phyloP scores from a whole-genome alignment of 2,797 vertebrate genomes.

The Eulemur rubriventer region DNA sequence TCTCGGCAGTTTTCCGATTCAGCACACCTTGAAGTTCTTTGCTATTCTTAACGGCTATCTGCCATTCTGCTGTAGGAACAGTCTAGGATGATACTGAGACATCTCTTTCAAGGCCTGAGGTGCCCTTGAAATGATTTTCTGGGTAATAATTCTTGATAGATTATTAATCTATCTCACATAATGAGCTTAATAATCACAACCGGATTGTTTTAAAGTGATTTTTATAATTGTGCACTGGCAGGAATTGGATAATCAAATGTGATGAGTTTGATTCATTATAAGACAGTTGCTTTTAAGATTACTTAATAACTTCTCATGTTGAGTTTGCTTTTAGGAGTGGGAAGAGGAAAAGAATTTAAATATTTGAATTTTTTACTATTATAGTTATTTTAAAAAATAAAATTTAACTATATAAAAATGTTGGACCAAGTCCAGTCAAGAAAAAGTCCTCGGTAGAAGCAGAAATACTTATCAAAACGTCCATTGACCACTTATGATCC shows the following conservation, averaged over 20 bases:
- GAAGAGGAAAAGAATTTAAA: neutral
- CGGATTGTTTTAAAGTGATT: neutral
- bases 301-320: neutral
- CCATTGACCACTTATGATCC: neutral
- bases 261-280: neutral
- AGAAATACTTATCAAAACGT: neutral
- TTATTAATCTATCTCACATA: neutral
- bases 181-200: neutral
- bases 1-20: neutral
- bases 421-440: neutral
- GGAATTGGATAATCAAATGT: neutral
- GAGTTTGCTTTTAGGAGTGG: neutral
- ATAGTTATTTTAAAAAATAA: neutral
- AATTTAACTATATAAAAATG: neutral
- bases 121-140: neutral
- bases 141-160: neutral
- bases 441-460: neutral
- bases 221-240: neutral
- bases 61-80: neutral
- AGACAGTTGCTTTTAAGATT: neutral
- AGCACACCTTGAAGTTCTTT: neutral
- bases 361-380: neutral
- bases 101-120: neutral
- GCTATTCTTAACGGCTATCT: neutral
- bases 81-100: neutral